Percentiles rank a stretch among this genome's conserved stretches.
Conservation (phyloP, 2,888 invertebrate genomes). For the Parnassius glacialis region DNA sequence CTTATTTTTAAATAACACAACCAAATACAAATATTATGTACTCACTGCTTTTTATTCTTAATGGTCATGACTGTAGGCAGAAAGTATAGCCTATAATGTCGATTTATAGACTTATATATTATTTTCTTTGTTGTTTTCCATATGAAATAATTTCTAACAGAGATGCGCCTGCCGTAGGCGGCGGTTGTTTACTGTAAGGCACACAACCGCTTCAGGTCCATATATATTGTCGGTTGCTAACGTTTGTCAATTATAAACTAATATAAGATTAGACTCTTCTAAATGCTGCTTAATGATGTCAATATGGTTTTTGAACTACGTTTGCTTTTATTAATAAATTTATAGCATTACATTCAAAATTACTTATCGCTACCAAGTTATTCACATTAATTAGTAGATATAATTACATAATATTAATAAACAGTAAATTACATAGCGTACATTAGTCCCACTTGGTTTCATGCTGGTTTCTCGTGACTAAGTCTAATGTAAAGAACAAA, state of each 20-base stretch:
- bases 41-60: constrained; percentile 23
- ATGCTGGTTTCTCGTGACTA: too few species aligned
- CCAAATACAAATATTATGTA: not conserved
- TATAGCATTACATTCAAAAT: too few species aligned
- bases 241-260: constrained; percentile 9
- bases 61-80: constrained; percentile 7
- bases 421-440: too few species aligned
- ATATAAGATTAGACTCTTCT: not conserved
- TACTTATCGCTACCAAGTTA: too few species aligned
- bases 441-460: too few species aligned
- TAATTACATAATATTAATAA: too few species aligned
- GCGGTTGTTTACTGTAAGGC: constrained; percentile 19
- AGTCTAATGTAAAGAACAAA: too few species aligned
- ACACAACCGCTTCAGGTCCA: constrained; percentile 16
- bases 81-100: not conserved
- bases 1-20: too few species aligned
- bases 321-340: too few species aligned
- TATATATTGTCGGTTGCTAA: constrained; percentile 22
- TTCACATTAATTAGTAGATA: too few species aligned
- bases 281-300: not conserved
- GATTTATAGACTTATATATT: too few species aligned
- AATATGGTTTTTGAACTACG: not conserved
- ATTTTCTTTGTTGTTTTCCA: too few species aligned
- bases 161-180: constrained; percentile 19
- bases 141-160: constrained; percentile 4